Conservation (phyloP, 2,113 vertebrate genomes). For the Eublepharis macularius region DNA sequence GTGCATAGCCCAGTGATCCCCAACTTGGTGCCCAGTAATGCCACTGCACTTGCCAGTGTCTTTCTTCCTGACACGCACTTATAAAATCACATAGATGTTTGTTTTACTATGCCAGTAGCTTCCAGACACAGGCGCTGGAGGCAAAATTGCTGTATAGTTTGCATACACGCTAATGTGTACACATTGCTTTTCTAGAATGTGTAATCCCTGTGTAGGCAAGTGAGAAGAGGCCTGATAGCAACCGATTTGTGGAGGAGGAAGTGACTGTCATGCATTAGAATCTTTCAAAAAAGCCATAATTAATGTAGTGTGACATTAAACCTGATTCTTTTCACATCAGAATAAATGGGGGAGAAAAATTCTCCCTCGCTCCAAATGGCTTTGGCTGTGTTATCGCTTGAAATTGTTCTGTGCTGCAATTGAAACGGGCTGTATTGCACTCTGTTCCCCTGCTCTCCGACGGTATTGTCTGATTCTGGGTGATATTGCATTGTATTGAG, state of each 20-base stretch:
- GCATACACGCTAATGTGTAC: background rate
- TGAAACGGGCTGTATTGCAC: background rate
- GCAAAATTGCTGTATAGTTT: background rate
- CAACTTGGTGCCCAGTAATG: too few relatives aligned
- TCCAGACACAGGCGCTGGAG: background rate
- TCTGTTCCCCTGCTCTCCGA: background rate
- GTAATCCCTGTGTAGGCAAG: background rate
- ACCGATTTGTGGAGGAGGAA: background rate
- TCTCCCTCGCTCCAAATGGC: background rate
- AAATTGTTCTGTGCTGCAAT: constrained; percentile 2
- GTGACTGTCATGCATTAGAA: background rate
- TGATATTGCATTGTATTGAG: constrained; percentile 2
- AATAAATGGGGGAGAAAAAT: background rate
- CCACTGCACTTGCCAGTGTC: too few relatives aligned
- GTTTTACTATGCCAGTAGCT: background rate
- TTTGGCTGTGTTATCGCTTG: background rate
- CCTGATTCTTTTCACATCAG: background rate
- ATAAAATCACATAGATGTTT: background rate
- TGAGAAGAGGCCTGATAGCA: background rate
- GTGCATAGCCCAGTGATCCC: too few relatives aligned
- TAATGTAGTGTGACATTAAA: background rate
- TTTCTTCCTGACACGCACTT: background rate
- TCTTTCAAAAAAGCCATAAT: background rate
- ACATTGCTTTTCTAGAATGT: background rate
- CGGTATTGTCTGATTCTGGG: constrained; percentile 13